A percentile compares a stretch with the other conserved stretches of the same genome.
Evolutionary conservation across 2,113 vertebrate genomes (phyloP).

Genomic region (Montifringilla adamsi): DNA sequence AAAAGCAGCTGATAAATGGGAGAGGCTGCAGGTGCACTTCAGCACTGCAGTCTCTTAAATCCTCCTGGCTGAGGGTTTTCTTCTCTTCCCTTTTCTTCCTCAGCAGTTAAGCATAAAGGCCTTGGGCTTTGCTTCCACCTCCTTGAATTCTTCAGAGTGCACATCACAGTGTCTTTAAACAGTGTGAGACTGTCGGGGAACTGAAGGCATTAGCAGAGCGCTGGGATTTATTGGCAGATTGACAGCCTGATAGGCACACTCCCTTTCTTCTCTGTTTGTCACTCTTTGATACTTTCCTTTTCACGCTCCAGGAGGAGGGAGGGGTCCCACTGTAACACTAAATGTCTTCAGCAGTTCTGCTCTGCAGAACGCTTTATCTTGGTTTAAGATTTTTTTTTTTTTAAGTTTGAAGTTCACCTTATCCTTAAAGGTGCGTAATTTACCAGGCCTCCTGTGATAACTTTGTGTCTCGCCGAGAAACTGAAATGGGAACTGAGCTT

Average conservation of each 20-base stretch:
- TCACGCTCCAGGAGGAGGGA: background rate
- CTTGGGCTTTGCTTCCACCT: constrained; percentile 49
- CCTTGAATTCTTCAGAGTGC: constrained; percentile 34
- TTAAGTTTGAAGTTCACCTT: constrained; percentile 29
- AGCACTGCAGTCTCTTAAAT: background rate
- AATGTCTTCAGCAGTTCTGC: constrained; percentile 1
- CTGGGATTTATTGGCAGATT: constrained; percentile 59
- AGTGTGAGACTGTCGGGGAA: background rate
- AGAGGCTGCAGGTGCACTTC: background rate
- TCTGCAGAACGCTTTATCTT: background rate
- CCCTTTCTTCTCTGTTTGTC: constrained; percentile 45
- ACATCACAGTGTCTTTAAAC: constrained; percentile 55
- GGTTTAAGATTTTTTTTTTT: background rate
- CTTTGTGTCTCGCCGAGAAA: background rate
- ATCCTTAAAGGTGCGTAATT: constrained; percentile 19
- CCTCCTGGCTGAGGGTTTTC: background rate
- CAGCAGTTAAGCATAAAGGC: constrained; percentile 15
- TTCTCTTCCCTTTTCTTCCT: constrained; percentile 25
- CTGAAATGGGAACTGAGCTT: background rate
- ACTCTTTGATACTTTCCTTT: constrained; percentile 40
- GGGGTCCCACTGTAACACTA: background rate
- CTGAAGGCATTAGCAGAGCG: constrained; percentile 40
- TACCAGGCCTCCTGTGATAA: constrained; percentile 4
- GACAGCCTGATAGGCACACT: constrained; percentile 45
- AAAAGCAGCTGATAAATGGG: background rate